phyloP scores from a whole-genome alignment of 2,113 vertebrate species.

The Mustela lutreola region DNA sequence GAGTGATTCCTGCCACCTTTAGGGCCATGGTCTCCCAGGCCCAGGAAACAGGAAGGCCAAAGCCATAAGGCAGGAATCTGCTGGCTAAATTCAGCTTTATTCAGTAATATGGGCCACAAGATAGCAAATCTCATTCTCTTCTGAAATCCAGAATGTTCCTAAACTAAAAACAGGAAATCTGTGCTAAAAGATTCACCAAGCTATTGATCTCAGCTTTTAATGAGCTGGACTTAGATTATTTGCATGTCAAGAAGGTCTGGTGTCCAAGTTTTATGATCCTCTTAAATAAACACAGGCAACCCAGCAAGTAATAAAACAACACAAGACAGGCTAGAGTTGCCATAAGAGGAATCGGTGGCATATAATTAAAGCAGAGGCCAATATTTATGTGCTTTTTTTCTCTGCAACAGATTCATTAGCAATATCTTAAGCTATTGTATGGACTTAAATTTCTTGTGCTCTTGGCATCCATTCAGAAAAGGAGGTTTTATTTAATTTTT shows the following conservation, averaged over 20 bases:
- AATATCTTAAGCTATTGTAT: constrained; percentile 63
- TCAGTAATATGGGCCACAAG: not conserved
- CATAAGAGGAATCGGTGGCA: constrained; percentile 39
- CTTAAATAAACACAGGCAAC: constrained; percentile 72
- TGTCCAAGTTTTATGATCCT: constrained; percentile 73
- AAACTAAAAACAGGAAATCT: constrained; percentile 48
- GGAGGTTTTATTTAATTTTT: constrained; percentile 8
- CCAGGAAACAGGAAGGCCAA: not conserved
- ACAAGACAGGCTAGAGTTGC: not conserved
- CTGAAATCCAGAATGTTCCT: constrained; percentile 12
- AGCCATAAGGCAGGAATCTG: accelerated
- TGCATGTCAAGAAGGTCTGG: constrained; percentile 68
- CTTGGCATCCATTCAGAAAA: constrained; percentile 38
- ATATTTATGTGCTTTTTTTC: constrained; percentile 33
- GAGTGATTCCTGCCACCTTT: not conserved
- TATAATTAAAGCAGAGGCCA: constrained; percentile 59
- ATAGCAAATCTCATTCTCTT: constrained; percentile 12
- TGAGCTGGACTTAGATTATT: constrained; percentile 69
- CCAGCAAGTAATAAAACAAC: constrained; percentile 64
- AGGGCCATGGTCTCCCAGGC: too few relatives aligned
- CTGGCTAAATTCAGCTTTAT: constrained; percentile 14
- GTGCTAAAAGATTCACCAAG: not conserved
- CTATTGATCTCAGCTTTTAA: constrained; percentile 77
- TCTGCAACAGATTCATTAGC: constrained; percentile 57
- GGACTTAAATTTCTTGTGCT: constrained; percentile 54